Evolutionary conservation across 1,140 invertebrate genomes (phyloP).

Genomic region (Cepaea nemoralis): DNA sequence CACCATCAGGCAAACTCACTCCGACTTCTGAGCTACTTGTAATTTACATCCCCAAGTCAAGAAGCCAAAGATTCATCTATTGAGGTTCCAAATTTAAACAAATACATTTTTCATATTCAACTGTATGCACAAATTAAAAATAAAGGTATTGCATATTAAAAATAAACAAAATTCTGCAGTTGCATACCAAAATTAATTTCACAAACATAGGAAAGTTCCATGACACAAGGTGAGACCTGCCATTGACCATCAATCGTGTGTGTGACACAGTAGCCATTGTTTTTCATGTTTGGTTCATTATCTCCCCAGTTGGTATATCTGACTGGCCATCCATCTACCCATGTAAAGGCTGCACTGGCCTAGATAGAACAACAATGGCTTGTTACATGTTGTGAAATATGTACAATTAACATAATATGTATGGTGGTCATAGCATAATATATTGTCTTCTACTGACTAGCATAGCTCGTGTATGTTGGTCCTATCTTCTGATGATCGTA

Average conservation of each 20-base stretch:
- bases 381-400: background rate
- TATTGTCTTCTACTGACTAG: too few relatives aligned
- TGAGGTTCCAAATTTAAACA: too few relatives aligned
- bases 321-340: slow-evolving; percentile 27
- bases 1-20: too few relatives aligned
- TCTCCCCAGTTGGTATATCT: slow-evolving; percentile 41
- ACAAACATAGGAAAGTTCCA: slow-evolving; percentile 21
- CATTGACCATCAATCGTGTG: slow-evolving; percentile 29
- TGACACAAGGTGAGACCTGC: slow-evolving; percentile 26
- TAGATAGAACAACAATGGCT: background rate
- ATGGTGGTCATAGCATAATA: background rate
- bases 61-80: too few relatives aligned
- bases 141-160: too few relatives aligned
- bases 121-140: too few relatives aligned
- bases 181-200: slow-evolving; percentile 24
- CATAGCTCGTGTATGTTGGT: too few relatives aligned
- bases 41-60: too few relatives aligned
- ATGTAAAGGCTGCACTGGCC: background rate
- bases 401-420: background rate
- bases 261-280: slow-evolving; percentile 26
- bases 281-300: slow-evolving; percentile 24
- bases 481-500: too few relatives aligned
- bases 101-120: too few relatives aligned
- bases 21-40: too few relatives aligned
- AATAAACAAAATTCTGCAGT: too few relatives aligned